Evolutionary conservation across 1,140 invertebrate species (phyloP).

Genomic region (Diachasmimorpha longicaudata): DNA sequence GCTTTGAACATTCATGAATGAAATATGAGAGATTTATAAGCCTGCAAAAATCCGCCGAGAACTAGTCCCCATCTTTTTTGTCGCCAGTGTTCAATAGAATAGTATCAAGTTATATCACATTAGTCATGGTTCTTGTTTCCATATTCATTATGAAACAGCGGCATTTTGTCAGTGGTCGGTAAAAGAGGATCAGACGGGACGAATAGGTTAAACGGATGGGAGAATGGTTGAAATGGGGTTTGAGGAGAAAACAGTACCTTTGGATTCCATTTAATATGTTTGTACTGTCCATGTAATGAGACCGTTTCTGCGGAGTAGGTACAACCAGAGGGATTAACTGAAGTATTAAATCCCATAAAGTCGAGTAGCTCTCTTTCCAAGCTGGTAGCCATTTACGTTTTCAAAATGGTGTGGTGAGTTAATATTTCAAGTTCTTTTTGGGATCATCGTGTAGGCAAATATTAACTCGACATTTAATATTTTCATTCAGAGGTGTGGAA

Average conservation of each 20-base stretch:
- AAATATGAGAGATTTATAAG: too few species aligned
- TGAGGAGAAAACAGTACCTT: neutral
- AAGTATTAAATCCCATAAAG: neutral
- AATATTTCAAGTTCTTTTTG: neutral
- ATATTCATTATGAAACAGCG: neutral
- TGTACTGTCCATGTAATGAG: conserved; percentile 14
- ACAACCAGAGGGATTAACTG: neutral
- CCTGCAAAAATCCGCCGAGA: too few species aligned
- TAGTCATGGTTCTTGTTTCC: neutral
- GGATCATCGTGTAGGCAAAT: neutral
- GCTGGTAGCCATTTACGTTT: neutral
- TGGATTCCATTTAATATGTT: conserved; percentile 15
- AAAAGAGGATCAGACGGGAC: neutral
- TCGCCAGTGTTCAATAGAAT: neutral
- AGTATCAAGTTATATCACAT: neutral
- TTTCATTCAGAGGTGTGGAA: too few species aligned
- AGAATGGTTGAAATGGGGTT: neutral
- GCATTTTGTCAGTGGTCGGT: neutral
- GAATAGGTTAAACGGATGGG: conserved; percentile 2
- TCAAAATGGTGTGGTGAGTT: neutral
- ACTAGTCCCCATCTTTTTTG: too few species aligned
- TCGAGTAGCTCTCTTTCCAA: neutral
- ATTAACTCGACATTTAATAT: neutral
- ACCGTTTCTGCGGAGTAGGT: neutral
- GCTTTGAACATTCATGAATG: too few species aligned